phyloP scores from a whole-genome alignment of 2,888 invertebrate genomes.

The Podabrus alpinus region DNA sequence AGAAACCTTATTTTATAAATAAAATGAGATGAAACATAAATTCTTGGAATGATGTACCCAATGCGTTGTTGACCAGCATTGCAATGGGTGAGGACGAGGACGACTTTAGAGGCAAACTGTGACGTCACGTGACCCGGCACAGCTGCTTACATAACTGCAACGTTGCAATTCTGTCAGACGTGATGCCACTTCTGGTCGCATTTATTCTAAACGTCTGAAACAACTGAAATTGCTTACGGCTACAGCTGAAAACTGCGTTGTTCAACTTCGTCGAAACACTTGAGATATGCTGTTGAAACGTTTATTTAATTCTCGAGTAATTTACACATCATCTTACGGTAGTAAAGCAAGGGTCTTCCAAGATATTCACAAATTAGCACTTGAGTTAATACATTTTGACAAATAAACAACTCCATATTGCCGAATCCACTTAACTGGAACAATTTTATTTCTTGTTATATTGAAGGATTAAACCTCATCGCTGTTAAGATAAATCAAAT shows the following conservation, averaged over 20 bases:
- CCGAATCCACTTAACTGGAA: no score
- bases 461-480: background rate
- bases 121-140: slow-evolving; percentile 50
- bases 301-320: background rate
- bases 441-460: no score
- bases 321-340: background rate
- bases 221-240: background rate
- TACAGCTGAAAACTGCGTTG: background rate
- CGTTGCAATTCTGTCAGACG: slow-evolving; percentile 37
- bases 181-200: background rate
- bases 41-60: background rate
- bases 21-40: background rate
- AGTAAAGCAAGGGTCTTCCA: background rate
- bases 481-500: background rate
- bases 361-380: background rate
- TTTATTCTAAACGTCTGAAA: background rate
- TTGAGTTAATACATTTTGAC: no score
- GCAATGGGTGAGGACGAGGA: slow-evolving; percentile 19
- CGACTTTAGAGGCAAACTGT: slow-evolving; percentile 25
- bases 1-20: background rate
- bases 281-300: background rate
- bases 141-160: slow-evolving; percentile 51
- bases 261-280: background rate
- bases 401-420: no score
- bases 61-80: slow-evolving; percentile 16